A percentile compares a stretch with the other conserved stretches of the same genome.
phyloP scores from a whole-genome alignment of 1,140 invertebrate species.

The Dendroctonus ponderosae region DNA sequence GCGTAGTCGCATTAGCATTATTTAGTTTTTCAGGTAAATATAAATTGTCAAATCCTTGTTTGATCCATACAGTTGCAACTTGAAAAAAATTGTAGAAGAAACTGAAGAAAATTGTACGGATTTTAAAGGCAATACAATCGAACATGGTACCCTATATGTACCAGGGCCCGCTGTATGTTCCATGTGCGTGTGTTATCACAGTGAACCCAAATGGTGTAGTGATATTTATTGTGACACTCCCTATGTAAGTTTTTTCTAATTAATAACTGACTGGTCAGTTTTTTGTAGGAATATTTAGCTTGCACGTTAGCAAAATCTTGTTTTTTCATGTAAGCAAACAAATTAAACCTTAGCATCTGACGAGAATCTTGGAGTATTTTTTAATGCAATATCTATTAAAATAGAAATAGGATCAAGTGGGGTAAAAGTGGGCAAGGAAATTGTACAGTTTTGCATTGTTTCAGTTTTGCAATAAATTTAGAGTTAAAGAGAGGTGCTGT shows the following conservation, averaged over 20 bases:
- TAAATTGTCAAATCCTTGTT: too few relatives aligned
- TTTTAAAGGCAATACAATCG: slow-evolving; percentile 72
- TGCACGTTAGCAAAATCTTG: neutral
- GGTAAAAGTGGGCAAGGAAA: neutral
- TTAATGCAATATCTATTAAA: neutral
- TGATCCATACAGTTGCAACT: too few relatives aligned
- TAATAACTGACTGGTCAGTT: neutral
- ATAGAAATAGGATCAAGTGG: neutral
- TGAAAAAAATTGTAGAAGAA: neutral
- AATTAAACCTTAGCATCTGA: neutral
- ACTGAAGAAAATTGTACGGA: slow-evolving; percentile 76
- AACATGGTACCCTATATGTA: slow-evolving; percentile 76
- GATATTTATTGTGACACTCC: slow-evolving; percentile 83
- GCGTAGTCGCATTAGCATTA: neutral
- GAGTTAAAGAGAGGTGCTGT: slow-evolving; percentile 72
- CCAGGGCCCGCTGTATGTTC: slow-evolving; percentile 84
- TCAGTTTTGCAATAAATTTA: slow-evolving; percentile 74
- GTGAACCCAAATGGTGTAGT: slow-evolving; percentile 80
- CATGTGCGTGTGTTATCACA: slow-evolving; percentile 81
- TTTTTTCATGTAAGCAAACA: neutral
- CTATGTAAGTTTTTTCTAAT: slow-evolving; percentile 61
- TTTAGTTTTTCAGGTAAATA: neutral
- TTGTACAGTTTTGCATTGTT: slow-evolving; percentile 15
- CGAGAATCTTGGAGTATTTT: neutral
- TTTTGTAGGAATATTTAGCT: too few relatives aligned